Base-by-base conservation (phyloP, 2,888 invertebrate species). In the Stratiomys singularior region DNA sequence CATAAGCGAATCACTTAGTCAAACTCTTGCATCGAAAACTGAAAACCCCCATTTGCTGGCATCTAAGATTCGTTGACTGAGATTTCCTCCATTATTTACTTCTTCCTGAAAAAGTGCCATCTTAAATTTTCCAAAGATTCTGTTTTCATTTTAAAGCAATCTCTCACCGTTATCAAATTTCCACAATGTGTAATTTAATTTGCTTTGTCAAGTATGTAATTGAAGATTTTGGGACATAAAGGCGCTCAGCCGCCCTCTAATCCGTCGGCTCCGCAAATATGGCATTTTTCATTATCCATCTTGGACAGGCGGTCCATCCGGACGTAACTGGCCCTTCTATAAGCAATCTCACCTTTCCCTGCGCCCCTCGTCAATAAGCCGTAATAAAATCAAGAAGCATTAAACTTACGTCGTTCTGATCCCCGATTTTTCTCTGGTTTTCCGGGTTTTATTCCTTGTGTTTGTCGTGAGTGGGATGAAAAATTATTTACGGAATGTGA, bases 371-470 rank as follows among this genome's bases (percentile, higher is more conserved):
- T 25, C 11, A 9, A 25, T 18, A n/a, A 23, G 18, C 69, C 56
- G 11, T 85, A 82, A 82, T 81, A 85, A 85, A 85, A 85, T 85
- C 85, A 84, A 84, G 82, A 84, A 85, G 85, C 85, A 85, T 85
- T 85, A 85, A 85, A 82, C 76, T 76, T 67, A 66, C 30, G 47
- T 76, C 47, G 44, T 64, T 44, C 47, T 63, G 47, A 37, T 64
- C 15, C 64, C 63, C 47, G 18, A 15, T 63, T 47, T 63, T 64
- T n/a, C n/a, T 47, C 27, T 60, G 46, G 25, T 76, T n/a, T 76
- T 44, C 44, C 63, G 63, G 76, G 60, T 63, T 63, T 30, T 30
- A 47, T 23, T 23, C 21, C 9, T 15, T 11, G 46, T 47, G 13
- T 44, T 44, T 15, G n/a, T 27, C n/a, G 37, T 27, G 47, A 11